phyloP scores from a whole-genome alignment of 2,797 vertebrate species.

The Squalus acanthias region DNA sequence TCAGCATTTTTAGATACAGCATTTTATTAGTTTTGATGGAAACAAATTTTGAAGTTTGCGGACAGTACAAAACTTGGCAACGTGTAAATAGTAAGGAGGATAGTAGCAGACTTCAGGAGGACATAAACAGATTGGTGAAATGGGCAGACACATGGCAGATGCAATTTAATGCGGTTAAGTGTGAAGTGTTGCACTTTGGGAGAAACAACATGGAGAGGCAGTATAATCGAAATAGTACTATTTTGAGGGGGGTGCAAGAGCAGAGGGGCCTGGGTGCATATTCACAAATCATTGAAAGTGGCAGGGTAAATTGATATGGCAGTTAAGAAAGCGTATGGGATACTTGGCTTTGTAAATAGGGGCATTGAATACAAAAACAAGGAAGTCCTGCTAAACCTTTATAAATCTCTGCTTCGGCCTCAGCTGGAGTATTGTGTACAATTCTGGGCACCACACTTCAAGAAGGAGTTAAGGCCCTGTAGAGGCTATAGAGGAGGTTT shows the following conservation, averaged over 20 bases:
- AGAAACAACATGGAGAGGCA: background rate
- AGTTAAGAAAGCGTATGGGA: background rate
- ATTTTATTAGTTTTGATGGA: background rate
- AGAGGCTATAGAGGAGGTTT: background rate
- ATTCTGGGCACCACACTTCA: background rate
- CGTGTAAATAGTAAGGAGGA: no score
- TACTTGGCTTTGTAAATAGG: background rate
- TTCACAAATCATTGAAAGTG: background rate
- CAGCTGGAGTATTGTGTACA: background rate
- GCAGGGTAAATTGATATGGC: background rate
- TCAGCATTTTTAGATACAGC: background rate
- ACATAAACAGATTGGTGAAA: background rate
- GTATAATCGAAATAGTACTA: background rate
- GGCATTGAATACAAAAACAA: background rate
- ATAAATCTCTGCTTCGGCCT: background rate
- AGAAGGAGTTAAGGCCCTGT: background rate
- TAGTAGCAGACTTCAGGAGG: background rate
- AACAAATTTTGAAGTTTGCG: no score
- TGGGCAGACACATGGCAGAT: background rate
- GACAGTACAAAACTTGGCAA: no score
- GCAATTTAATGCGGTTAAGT: background rate
- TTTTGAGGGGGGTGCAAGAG: background rate
- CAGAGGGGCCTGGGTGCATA: background rate
- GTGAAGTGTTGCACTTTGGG: background rate
- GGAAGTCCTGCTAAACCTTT: no score